Evolutionary conservation across 2,888 invertebrate genomes (phyloP), one percentile per base, ranked within the genome.

Genomic region (Philhelius pedissequus): DNA sequence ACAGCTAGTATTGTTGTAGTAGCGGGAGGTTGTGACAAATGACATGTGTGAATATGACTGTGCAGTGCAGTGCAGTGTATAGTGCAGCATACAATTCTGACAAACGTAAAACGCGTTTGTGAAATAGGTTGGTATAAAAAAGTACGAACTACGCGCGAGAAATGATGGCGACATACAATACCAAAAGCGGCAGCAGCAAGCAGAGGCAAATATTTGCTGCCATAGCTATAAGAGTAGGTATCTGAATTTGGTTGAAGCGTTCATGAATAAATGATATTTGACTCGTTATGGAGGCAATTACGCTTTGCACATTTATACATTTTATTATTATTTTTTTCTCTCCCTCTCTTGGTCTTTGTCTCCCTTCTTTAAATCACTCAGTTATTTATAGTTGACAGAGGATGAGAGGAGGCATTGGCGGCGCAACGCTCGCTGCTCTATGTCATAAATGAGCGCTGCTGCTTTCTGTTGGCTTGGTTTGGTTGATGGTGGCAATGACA

Each of bases 211-310:
- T 48, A 70, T 58, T 38, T 56, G 54, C 56, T 66, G 69, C 45
- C 30, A 45, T 80, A 74, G n/a, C n/a, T n/a, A n/a, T n/a, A n/a
- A n/a, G n/a, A n/a, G n/a, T n/a, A n/a, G n/a, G n/a, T 75, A 79
- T 75, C 74, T 84, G 70, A 70, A 84, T 75, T 84, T 50, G 70
- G 79, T 80, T 75, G 58, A 30, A 66, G 74, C 75, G 70, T 80
- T 80, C 80, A 76, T 84, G 75, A 80, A 84, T 84, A 76, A 84
- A 80, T 68, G 80, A 84, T 76, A 80, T 66, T 68, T 70, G 60
- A 80, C 80, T 80, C 71, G 75, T 71, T 80, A 80, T 79, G 80
- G 80, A 76, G 75, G 66, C 80, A 84, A 76, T 84, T 84, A 84
- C 80, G 66, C 80, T 71, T 83, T 76, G 50, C 68, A 60, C 68